Percentiles rank a stretch among this genome's conserved stretches.
phyloP scores from a whole-genome alignment of 2,797 vertebrate species.

The Phaenicophaeus curvirostris region DNA sequence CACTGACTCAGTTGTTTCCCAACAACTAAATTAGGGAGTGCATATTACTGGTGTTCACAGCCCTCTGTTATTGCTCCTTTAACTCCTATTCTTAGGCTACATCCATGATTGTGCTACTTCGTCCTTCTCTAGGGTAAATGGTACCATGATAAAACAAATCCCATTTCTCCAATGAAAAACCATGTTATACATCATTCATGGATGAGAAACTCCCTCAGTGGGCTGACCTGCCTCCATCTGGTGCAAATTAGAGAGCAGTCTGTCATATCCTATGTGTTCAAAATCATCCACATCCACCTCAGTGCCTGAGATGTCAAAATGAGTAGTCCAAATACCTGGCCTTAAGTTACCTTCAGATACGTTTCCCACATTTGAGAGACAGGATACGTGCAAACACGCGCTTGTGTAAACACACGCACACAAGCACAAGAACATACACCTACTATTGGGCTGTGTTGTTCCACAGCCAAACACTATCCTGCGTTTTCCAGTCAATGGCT shows the following conservation, averaged over 20 bases:
- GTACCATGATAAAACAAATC: neutral
- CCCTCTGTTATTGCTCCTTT: neutral
- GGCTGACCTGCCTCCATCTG: neutral
- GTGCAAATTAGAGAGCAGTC: neutral
- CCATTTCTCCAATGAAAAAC: neutral
- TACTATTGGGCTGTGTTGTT: neutral
- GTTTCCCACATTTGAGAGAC: neutral
- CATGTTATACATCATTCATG: neutral
- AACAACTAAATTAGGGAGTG: neutral
- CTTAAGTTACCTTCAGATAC: neutral
- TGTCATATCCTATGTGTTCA: neutral
- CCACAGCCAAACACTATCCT: neutral
- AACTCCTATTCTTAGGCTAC: neutral
- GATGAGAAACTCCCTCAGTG: neutral
- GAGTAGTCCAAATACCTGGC: neutral
- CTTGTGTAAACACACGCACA: too few relatives aligned
- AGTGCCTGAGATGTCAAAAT: neutral
- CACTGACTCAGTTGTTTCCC: neutral
- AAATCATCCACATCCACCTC: neutral
- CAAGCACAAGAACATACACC: neutral
- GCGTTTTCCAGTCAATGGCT: neutral
- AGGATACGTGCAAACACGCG: rapidly evolving
- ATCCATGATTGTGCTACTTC: neutral
- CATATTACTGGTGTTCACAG: neutral
- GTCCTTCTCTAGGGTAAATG: neutral